phyloP scores from a whole-genome alignment of 2,113 vertebrate genomes.

The Poicephalus meyeri region DNA sequence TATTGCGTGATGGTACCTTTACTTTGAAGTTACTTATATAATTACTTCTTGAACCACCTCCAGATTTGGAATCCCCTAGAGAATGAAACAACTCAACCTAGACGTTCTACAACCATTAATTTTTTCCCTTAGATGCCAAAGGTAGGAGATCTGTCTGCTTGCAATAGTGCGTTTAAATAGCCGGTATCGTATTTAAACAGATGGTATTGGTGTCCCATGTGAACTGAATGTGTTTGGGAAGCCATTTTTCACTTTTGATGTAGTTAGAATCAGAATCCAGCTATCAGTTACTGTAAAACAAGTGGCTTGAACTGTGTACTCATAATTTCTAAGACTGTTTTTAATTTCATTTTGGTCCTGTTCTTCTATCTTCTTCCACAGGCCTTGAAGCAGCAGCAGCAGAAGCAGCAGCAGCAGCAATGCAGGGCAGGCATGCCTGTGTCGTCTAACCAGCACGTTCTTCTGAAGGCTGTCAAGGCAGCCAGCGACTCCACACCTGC shows the following conservation, averaged over 20 bases:
- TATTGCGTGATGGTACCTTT: not conserved
- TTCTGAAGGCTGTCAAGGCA: slow-evolving; percentile 88
- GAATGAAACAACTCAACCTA: not conserved
- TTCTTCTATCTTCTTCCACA: slow-evolving; percentile 23
- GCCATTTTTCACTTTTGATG: rapidly evolving
- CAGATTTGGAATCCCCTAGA: not conserved
- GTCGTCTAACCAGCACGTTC: slow-evolving; percentile 81
- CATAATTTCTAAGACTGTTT: not conserved
- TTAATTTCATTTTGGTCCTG: not conserved
- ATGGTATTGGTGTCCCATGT: not conserved
- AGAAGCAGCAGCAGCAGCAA: slow-evolving; percentile 83
- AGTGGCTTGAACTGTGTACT: rapidly evolving
- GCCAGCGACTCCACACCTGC: slow-evolving; percentile 71
- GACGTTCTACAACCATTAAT: not conserved
- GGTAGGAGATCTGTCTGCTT: not conserved
- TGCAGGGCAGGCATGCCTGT: slow-evolving; percentile 83
- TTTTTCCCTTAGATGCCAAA: not conserved
- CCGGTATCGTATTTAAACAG: not conserved
- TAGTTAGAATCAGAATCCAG: not conserved
- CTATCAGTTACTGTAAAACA: not conserved
- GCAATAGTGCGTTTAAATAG: too few relatives aligned
- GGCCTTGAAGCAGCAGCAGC: slow-evolving; percentile 94
- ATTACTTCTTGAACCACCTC: not conserved
- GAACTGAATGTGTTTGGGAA: not conserved
- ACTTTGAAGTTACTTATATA: not conserved